Evolutionary conservation across 2,888 invertebrate species (phyloP).

Genomic region (Callyntrura guangdongensis): DNA sequence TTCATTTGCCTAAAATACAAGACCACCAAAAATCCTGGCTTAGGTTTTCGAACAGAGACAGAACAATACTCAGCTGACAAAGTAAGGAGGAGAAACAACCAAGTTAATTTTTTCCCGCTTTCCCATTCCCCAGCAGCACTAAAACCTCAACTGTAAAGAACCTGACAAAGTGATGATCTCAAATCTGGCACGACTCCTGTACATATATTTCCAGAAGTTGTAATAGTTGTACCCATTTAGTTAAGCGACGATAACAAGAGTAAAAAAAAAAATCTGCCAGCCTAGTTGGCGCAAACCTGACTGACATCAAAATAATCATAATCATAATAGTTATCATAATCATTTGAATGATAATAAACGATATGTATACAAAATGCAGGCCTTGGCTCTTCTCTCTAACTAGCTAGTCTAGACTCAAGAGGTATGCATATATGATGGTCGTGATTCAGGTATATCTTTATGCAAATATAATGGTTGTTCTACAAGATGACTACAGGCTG

Average conservation of each 20-base stretch:
- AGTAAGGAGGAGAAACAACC: too few species aligned
- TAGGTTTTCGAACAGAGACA: too few species aligned
- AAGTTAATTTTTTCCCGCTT: too few species aligned
- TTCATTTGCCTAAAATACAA: too few species aligned
- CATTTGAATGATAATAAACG: slow-evolving; percentile 72
- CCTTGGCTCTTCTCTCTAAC: too few species aligned
- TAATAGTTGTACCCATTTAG: slow-evolving; percentile 4
- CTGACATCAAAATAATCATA: slow-evolving; percentile 69
- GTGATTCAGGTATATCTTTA: background rate
- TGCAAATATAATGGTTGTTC: slow-evolving; percentile 11
- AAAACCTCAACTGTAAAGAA: slow-evolving; percentile 22
- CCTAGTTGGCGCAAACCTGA: slow-evolving; percentile 46
- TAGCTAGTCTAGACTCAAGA: too few species aligned
- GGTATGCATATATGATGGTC: background rate
- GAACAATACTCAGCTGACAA: too few species aligned
- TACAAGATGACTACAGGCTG: background rate
- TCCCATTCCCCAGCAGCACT: too few species aligned
- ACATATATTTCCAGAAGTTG: background rate
- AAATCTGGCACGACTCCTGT: slow-evolving; percentile 51
- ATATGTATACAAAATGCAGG: slow-evolving; percentile 66
- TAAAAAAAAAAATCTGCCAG: background rate
- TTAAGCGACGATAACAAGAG: too few species aligned
- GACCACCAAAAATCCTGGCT: too few species aligned
- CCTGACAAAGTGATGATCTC: background rate
- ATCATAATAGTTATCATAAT: slow-evolving; percentile 69